Percentiles rank a stretch among this genome's conserved stretches.
Conservation (phyloP, 2,888 invertebrate species). For the Dryobota labecula region DNA sequence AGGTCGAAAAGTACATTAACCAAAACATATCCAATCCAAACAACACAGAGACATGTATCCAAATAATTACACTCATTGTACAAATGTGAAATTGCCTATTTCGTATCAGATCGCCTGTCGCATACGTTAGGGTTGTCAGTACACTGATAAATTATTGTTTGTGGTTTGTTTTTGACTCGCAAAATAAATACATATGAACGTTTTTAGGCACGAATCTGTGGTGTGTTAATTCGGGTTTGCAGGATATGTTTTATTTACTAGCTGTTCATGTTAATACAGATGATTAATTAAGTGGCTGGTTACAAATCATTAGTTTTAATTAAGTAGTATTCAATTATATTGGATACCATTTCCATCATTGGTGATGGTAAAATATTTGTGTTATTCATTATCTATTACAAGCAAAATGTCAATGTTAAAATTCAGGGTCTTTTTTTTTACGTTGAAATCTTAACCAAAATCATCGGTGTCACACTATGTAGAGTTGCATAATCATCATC, state of each 20-base stretch:
- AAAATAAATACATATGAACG: conserved; percentile 49
- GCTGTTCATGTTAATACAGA: conserved; percentile 9
- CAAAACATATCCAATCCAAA: conserved; percentile 26
- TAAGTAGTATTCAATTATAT: neutral
- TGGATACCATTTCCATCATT: neutral
- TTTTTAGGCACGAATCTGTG: conserved; percentile 39
- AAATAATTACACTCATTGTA: conserved; percentile 60
- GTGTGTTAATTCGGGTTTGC: conserved; percentile 31
- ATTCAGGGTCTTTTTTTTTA: neutral
- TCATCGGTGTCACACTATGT: neutral
- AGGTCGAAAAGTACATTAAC: neutral
- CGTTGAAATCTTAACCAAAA: neutral
- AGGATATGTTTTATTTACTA: conserved; percentile 7
- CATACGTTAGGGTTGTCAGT: conserved; percentile 56
- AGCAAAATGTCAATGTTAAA: neutral
- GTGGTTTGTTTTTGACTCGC: conserved; percentile 34
- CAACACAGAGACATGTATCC: conserved; percentile 34
- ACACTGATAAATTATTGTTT: conserved; percentile 58
- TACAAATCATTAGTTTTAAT: conserved; percentile 8
- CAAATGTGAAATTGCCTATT: conserved; percentile 62
- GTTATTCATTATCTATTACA: neutral
- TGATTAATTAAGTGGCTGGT: conserved; percentile 1
- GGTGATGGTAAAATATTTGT: neutral
- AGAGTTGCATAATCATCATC: too few relatives aligned
- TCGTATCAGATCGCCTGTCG: conserved; percentile 56